Evolutionary conservation across 37 sponge, comb jelly and placozoan species (phyloP).

Genomic region (Petrosia ficiformis): DNA sequence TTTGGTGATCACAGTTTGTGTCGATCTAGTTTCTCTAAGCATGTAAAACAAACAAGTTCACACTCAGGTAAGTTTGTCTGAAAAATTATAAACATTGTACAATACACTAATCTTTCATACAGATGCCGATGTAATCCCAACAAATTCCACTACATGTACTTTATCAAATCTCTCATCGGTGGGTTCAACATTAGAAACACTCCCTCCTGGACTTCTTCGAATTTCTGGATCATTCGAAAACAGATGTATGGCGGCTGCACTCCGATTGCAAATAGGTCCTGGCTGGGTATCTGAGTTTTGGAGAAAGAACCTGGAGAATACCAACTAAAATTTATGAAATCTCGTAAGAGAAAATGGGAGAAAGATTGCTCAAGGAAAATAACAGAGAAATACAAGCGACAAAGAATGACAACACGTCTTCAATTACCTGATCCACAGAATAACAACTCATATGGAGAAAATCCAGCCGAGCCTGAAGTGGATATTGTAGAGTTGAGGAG

Average conservation of each 20-base stretch:
- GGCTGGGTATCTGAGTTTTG: neutral
- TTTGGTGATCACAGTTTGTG: no score
- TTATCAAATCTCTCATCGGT: no score
- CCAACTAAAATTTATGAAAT: neutral
- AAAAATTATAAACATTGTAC: no score
- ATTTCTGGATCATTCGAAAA: neutral
- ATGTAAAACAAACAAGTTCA: no score
- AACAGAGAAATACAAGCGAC: neutral
- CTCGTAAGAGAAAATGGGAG: neutral
- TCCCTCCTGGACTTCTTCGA: no score
- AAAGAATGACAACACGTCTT: no score
- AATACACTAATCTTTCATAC: no score
- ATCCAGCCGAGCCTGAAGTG: neutral
- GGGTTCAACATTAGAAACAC: no score
- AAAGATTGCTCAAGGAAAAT: neutral
- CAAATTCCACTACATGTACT: no score
- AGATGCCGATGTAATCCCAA: no score
- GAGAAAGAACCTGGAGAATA: neutral
- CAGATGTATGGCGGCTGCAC: neutral
- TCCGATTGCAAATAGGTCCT: neutral
- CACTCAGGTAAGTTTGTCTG: no score
- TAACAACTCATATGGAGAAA: neutral
- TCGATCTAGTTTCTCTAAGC: no score
- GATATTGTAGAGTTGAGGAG: neutral
- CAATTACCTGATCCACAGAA: neutral